Evolutionary conservation across 2,113 vertebrate species (phyloP), one percentile per base, ranked within the genome.

Genomic region (Spheniscus mendiculus): DNA sequence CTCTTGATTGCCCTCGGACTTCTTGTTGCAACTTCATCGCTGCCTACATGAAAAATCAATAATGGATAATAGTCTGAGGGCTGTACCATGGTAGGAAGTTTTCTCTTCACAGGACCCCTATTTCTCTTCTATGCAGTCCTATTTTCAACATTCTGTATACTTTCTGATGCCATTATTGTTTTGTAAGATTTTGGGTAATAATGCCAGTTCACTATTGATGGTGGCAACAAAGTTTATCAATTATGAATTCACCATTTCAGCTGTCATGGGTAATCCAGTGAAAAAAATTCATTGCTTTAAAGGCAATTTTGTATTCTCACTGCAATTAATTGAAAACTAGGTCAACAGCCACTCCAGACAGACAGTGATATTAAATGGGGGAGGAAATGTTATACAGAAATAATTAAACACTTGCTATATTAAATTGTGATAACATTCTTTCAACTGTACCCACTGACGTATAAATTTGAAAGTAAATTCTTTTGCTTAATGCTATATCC

Each of bases 301-400:
- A 97, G 90, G 83, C 88, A 97, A 77, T 97, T 96, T 95, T 95
- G 70, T 93, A 97, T 96, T 98, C 92, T 95, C 97, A 87, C 90
- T 96, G 92, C 98, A 98, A 98, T 98, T 98, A 98, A 96, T 95
- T 97, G 93, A 97, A 98, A 99, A 98, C 92, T 99, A 97, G 98
- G 98, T 98, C 98, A 98, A 96, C 96, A 97, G 69, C 62, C 90
- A 96, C 89, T 97, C 96, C 72, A 96, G 85, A 95, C 76, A 96
- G 94, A 96, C 73, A 95, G 72, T 89, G 52, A 86, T 94, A 96
- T 84, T 83, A 97, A 95, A 83, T 50, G 25, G 20, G 61, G 44
- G 20, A 59, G 18, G 69, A 23, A 86, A 91, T 34, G 44, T 89
- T 91, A 81, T 44, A 61, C 34, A 77, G 89, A 97, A 97, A 96